Conservation (phyloP, 1,140 invertebrate species). For the Pachyrhynchus sulphureomaculatus region DNA sequence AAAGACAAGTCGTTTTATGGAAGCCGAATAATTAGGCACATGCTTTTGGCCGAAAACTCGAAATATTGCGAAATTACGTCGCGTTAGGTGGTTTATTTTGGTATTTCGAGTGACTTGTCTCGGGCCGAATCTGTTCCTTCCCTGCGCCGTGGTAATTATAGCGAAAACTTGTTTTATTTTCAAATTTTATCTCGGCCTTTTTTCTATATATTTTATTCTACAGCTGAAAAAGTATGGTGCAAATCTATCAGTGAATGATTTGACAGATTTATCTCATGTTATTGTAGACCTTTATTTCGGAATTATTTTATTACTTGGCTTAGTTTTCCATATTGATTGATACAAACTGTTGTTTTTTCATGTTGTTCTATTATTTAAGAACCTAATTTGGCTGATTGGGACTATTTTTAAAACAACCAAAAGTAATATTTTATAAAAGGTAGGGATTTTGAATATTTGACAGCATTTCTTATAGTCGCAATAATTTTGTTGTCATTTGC, state of each 20-base stretch:
- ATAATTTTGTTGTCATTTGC: no score
- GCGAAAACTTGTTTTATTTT: conserved; percentile 11
- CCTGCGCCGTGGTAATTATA: conserved; percentile 11
- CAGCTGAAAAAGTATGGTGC: neutral
- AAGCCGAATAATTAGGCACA: conserved; percentile 51
- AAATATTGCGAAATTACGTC: conserved; percentile 14
- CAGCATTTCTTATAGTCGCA: no score
- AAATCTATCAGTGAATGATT: conserved; percentile 22
- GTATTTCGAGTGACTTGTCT: conserved; percentile 22
- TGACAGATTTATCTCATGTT: conserved; percentile 22
- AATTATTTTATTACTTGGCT: neutral
- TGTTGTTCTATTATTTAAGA: neutral
- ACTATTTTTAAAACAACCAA: no score
- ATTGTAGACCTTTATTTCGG: conserved; percentile 9
- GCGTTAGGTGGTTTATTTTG: conserved; percentile 22
- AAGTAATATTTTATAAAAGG: no score
- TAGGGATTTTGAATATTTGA: no score
- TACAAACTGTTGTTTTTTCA: neutral
- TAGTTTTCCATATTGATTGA: conserved; percentile 13
- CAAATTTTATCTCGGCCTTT: conserved; percentile 5
- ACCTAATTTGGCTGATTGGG: no score
- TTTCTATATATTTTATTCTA: neutral
- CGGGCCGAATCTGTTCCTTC: conserved; percentile 7
- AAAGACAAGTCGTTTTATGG: conserved; percentile 43
- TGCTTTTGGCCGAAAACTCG: conserved; percentile 48